Percentiles rank a stretch among this genome's conserved stretches.
These are phyloP conservation scores for Falco rusticolus DNA, from an alignment of 2,797 vertebrate species.

Conservation along the genomic window DNA sequence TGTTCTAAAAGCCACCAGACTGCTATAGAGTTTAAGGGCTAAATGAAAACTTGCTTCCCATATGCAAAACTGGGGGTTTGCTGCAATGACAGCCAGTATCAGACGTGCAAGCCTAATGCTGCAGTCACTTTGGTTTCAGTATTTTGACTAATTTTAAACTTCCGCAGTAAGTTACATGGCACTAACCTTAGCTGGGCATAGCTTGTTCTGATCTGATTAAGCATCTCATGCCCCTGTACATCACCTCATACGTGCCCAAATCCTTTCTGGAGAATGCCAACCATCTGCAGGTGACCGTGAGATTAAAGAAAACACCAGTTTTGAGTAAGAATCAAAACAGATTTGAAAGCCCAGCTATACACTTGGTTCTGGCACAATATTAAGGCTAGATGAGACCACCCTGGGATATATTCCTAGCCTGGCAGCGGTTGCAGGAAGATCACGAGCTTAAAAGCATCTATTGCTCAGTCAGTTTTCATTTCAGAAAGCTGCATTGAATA, in stretches of 20 bases:
- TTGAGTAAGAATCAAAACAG: not conserved
- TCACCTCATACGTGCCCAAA: not conserved
- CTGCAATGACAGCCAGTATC: not conserved
- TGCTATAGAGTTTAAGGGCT: not conserved
- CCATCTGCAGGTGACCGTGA: not conserved
- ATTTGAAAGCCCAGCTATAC: not conserved
- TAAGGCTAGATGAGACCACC: not conserved
- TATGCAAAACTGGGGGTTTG: not conserved
- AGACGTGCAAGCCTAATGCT: not conserved
- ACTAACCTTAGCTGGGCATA: not conserved
- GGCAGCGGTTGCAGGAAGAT: not conserved
- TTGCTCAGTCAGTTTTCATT: not conserved
- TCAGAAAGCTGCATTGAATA: not conserved
- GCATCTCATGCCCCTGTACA: accelerated
- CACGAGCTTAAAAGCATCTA: not conserved
- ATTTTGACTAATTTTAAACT: not conserved
- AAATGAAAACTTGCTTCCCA: not conserved
- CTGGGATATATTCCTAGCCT: not conserved
- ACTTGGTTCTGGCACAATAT: not conserved
- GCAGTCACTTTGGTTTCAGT: not conserved
- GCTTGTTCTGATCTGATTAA: not conserved
- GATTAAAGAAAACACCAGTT: accelerated
- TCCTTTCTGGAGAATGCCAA: not conserved
- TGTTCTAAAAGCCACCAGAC: not conserved
- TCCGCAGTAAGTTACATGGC: not conserved